These are phyloP conservation scores for Charina bottae DNA, from an alignment of 2,113 vertebrate species.

Conservation along the genomic window DNA sequence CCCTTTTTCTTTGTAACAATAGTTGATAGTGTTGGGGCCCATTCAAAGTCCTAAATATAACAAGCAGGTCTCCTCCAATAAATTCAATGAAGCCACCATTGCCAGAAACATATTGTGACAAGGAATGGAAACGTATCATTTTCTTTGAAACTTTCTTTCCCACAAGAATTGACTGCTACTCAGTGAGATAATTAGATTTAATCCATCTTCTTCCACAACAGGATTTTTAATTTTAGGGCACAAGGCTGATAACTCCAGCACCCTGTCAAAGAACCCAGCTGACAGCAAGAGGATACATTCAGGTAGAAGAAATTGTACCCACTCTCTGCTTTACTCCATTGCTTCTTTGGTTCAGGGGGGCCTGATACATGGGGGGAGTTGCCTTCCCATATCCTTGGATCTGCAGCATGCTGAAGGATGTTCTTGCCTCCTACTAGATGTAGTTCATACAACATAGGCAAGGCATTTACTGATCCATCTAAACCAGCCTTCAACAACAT, in stretches of 20 bases:
- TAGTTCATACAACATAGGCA: not conserved
- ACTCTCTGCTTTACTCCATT: not conserved
- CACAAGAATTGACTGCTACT: not conserved
- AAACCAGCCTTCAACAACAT: too few species aligned
- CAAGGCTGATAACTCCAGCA: not conserved
- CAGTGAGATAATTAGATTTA: not conserved
- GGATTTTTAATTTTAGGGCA: slow-evolving; percentile 20
- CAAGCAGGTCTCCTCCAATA: too few species aligned
- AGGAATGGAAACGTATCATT: not conserved
- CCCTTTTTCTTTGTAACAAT: too few species aligned
- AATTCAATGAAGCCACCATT: too few species aligned
- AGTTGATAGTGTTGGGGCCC: too few species aligned
- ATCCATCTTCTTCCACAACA: not conserved
- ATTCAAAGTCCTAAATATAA: not conserved
- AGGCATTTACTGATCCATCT: too few species aligned
- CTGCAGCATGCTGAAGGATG: not conserved
- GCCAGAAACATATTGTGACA: not conserved
- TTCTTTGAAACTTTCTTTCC: not conserved
- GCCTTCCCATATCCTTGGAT: too few species aligned
- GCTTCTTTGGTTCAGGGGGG: not conserved
- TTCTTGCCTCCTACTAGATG: not conserved
- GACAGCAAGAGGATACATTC: slow-evolving; percentile 15
- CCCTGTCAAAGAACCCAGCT: not conserved
- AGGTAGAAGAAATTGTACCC: slow-evolving; percentile 1
- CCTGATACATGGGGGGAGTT: too few species aligned